Conservation (phyloP, 2,113 vertebrate species). For the Callospermophilus lateralis region DNA sequence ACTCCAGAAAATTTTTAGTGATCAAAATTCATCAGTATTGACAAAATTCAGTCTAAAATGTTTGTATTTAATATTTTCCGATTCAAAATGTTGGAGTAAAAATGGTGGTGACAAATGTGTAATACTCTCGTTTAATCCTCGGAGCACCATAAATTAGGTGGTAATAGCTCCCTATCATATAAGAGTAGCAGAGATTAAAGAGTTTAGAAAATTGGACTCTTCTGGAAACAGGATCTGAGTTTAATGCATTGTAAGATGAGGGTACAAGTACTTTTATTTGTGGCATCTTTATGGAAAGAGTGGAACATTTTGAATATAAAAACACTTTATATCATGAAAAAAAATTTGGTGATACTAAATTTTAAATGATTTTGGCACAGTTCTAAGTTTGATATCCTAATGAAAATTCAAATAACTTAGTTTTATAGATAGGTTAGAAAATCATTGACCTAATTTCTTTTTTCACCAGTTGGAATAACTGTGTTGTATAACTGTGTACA, state of each 20-base stretch:
- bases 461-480: background rate
- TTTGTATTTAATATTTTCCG: constrained; percentile 29
- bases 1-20: constrained; percentile 53
- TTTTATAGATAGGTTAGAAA: constrained; percentile 41
- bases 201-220: background rate
- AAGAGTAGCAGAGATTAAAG: background rate
- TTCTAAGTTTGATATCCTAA: constrained; percentile 36
- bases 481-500: background rate
- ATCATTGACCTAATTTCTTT: background rate
- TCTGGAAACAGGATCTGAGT: background rate
- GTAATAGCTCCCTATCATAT: background rate
- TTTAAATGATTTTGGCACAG: background rate
- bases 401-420: constrained; percentile 16
- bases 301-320: background rate
- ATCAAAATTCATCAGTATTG: constrained; percentile 59
- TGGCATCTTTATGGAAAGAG: background rate
- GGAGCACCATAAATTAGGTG: background rate
- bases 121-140: background rate
- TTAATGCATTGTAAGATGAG: background rate
- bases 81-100: background rate
- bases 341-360: background rate
- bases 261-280: background rate
- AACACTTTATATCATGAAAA: background rate
- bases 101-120: background rate
- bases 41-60: constrained; percentile 58